Evolutionary conservation across 2,797 vertebrate genomes (phyloP).

Genomic region (Eulemur albifrons): DNA sequence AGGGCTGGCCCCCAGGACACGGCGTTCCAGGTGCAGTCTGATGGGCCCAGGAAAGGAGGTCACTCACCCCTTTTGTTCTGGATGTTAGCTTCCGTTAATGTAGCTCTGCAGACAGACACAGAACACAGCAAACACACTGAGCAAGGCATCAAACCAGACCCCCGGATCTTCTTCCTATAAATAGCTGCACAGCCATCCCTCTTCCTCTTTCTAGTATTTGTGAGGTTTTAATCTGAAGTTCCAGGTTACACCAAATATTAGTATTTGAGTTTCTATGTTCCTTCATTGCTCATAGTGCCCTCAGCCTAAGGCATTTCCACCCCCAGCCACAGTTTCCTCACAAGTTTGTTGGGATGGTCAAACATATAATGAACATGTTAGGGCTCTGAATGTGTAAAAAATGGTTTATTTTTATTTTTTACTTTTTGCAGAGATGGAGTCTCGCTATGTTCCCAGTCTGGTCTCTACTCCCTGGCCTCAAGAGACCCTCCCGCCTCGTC

Average conservation of each 20-base stretch:
- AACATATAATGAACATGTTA: not conserved
- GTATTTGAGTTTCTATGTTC: not conserved
- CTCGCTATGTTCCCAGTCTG: not conserved
- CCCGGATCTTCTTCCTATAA: not conserved
- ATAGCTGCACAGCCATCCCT: not conserved
- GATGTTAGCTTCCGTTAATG: no score
- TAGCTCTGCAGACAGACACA: not conserved
- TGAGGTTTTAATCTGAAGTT: not conserved
- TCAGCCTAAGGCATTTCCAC: accelerated
- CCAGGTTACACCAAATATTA: not conserved
- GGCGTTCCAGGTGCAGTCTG: not conserved
- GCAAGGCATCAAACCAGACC: not conserved
- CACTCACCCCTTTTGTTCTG: not conserved
- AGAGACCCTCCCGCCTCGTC: not conserved
- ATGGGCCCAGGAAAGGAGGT: not conserved
- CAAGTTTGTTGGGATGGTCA: not conserved
- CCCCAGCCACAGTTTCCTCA: not conserved
- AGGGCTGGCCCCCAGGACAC: not conserved
- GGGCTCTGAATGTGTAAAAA: not conserved
- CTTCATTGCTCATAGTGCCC: not conserved
- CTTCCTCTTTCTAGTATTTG: not conserved
- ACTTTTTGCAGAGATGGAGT: not conserved
- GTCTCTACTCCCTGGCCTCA: not conserved
- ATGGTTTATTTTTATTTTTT: not conserved
- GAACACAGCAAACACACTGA: not conserved